Base-by-base conservation (phyloP, 2,888 invertebrate species). In the Ptychoptera contaminata region DNA sequence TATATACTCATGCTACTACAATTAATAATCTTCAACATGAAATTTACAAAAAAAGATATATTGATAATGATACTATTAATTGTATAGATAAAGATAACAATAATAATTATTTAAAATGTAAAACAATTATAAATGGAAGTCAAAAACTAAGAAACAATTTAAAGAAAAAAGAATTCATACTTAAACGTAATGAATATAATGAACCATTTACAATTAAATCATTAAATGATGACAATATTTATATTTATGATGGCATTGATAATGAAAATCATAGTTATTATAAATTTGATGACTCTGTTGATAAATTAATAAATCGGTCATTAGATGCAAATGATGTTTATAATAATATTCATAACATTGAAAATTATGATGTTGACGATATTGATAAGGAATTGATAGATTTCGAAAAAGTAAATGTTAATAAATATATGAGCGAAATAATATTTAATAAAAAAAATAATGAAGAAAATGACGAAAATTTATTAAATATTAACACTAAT, bases 321-420 rank as follows among this genome's bases (percentile, higher is more conserved):
- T 23, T 23, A 23, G 23, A 23, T 3, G 7, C 3, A 23, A 10
- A 40, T 31, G 6, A 32, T 8, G n/a, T 3, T 35, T 7, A 40
- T 14, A 14, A 12, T 12, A 23, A 41, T n/a, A n/a, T n/a, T n/a
- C n/a, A n/a, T 35, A 14, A 14, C 32, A 29, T 23, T 37, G 44
- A 44, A 42, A 40, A 47, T 30, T 37, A 43, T 40, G 37, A 43
- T 42, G 39, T 16, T 40, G 39, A 44, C 23, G 43, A 46, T 16
- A 44, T 40, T 35, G 37, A 41, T 39, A 42, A 43, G 29, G 50
- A 50, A 42, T 42, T 51, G 39, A 50, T 51, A 11, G 50, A 52
- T 40, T 51, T 46, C 37, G 52, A 52, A 48, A 45, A 48, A 40
- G 47, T 46, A 47, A 48, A 50, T 30, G 8, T 52, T 8, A 44